Base-by-base conservation (phyloP, 2,888 invertebrate species). In the Brenthis daphne region DNA sequence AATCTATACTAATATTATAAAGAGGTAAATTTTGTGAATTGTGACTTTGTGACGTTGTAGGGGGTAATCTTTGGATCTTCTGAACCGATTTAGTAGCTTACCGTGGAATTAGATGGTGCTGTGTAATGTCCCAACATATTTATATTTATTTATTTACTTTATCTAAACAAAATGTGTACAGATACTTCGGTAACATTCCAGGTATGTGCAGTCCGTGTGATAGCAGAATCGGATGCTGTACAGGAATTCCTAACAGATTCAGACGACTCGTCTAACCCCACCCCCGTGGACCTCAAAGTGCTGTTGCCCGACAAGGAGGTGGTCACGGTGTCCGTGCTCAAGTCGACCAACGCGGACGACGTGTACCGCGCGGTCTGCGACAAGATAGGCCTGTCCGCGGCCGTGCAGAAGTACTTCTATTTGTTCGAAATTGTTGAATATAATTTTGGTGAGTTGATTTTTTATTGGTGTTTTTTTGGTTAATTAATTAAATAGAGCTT, bases 391-490 rank as follows among this genome's bases (percentile, higher is more conserved):
- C 94, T 99, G 82, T 95, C 96, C 68, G 95, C 96, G 73, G 96
- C 96, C 72, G 96, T 97, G 70, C 95, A 97, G 70, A 96, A 97
- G 84, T 98, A 97, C 91, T 99, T 99, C 93, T 98, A 98, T 83
- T 94, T 99, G 65, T 99, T 99, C 88, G 99, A 99, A 92, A 98
- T 98, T 77, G 97, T 99, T 66, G 99, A 99, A 86, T 98, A 98
- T 86, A 98, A 98, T 90, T 99, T 99, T 89, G 98, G 98, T 98
- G 82, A 94, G 95, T 85, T 1, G 4, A 14, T 50, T n/a, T 58
- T 33, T 12, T 1, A 14, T 4, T 13, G 8, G 5, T n/a, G 6
- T 6, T 1, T 54, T 20, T 55, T 24, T 13, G 20, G 20, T 20
- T 20, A 20, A 20, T 20, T 20, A 20, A 20, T 20, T 20, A 20